Conservation (phyloP, 2,888 invertebrate genomes). For the Diarsia rubi region DNA sequence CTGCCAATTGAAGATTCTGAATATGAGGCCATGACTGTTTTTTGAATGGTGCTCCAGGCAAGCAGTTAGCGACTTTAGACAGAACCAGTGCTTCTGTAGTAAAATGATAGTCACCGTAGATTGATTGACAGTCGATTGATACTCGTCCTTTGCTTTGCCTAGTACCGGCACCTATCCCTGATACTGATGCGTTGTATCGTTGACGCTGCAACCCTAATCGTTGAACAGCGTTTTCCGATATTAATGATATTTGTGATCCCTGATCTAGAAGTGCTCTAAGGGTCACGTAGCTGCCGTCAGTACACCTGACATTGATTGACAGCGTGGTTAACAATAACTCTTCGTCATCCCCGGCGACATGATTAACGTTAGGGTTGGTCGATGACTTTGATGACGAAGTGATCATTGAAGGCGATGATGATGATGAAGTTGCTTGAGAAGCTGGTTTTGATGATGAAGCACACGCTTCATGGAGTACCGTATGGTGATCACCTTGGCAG, state of each 20-base stretch:
- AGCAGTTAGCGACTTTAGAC: constrained; percentile 1
- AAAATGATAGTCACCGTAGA: constrained; percentile 17
- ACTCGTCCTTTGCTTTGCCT: constrained; percentile 6
- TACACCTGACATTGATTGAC: not conserved
- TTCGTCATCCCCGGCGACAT: constrained; percentile 9
- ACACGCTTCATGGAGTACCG: constrained; percentile 15
- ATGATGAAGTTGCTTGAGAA: constrained; percentile 2
- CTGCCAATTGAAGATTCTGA: constrained; percentile 6
- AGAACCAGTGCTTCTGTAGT: constrained; percentile 14
- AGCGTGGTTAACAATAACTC: constrained; percentile 5
- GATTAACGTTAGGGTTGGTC: not conserved
- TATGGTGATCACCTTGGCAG: constrained; percentile 8
- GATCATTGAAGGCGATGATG: not conserved
- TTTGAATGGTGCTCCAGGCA: not conserved
- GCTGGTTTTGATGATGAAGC: not conserved
- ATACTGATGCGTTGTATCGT: constrained; percentile 3
- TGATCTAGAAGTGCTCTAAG: constrained; percentile 14
- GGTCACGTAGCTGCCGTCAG: constrained; percentile 3
- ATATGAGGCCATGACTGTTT: constrained; percentile 22
- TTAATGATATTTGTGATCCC: constrained; percentile 14
- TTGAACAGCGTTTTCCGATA: constrained; percentile 16
- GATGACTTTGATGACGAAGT: not conserved
- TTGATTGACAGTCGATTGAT: constrained; percentile 5
- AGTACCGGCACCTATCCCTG: not conserved
- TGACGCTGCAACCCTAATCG: not conserved